Percentiles rank a stretch among this genome's conserved stretches.
Evolutionary conservation across 2,113 vertebrate species (phyloP).

Genomic region (Corvus hawaiiensis): DNA sequence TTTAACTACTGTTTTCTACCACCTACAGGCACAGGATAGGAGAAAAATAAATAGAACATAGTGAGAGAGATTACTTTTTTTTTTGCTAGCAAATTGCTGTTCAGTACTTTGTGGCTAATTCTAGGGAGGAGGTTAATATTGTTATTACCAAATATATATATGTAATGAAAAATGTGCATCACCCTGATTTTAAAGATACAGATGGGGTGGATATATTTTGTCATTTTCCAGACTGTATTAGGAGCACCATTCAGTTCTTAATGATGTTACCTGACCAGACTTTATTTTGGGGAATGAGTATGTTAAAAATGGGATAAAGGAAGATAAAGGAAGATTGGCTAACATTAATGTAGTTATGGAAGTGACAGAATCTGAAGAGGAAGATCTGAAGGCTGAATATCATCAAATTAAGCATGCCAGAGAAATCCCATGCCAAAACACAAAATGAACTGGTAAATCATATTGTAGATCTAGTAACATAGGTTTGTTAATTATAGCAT

Average conservation of each 20-base stretch:
- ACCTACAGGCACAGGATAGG: background rate
- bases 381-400: background rate
- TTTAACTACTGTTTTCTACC: conserved; percentile 2
- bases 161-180: background rate
- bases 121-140: background rate
- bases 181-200: background rate
- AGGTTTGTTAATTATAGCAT: background rate
- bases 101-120: background rate
- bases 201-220: background rate
- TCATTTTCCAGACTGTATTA: background rate
- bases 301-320: background rate
- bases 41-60: background rate
- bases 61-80: background rate
- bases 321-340: background rate
- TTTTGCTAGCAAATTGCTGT: background rate
- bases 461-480: background rate
- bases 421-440: background rate
- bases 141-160: background rate
- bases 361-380: background rate
- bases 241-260: background rate
- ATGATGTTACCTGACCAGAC: background rate
- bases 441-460: background rate
- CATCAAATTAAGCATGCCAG: background rate
- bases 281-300: background rate
- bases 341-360: background rate